Percentiles rank a stretch among this genome's conserved stretches.
phyloP scores from a whole-genome alignment of 2,797 vertebrate genomes.

The Etheostoma nigrum region DNA sequence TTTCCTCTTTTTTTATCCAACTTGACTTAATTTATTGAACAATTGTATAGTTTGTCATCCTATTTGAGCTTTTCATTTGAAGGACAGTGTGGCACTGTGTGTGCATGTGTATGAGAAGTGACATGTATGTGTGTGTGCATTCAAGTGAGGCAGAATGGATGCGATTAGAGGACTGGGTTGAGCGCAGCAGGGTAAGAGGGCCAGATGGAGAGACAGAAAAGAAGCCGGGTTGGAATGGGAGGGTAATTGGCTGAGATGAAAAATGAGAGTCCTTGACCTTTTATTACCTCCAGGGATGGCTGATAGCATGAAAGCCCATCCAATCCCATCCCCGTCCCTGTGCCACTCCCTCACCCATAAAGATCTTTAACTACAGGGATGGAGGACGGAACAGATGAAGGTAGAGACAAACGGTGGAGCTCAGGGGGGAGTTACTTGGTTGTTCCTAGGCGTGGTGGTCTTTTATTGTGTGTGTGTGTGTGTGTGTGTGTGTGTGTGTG shows the following conservation, averaged over 20 bases:
- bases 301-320: slow-evolving; percentile 77
- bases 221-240: slow-evolving; percentile 50
- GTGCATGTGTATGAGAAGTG: not conserved
- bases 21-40: slow-evolving; percentile 64
- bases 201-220: slow-evolving; percentile 48
- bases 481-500: slow-evolving; percentile 41
- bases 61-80: slow-evolving; percentile 52
- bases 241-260: slow-evolving; percentile 83
- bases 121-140: slow-evolving; percentile 9
- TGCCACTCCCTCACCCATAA: slow-evolving; percentile 76
- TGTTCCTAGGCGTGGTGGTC: slow-evolving; percentile 69
- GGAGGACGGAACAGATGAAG: slow-evolving; percentile 62
- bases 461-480: slow-evolving; percentile 54
- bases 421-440: slow-evolving; percentile 53
- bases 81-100: slow-evolving; percentile 40
- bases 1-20: slow-evolving; percentile 46
- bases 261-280: slow-evolving; percentile 87
- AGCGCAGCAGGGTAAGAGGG: slow-evolving; percentile 56
- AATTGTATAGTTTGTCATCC: slow-evolving; percentile 57
- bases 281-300: slow-evolving; percentile 77
- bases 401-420: slow-evolving; percentile 56
- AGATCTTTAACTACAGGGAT: slow-evolving; percentile 81
- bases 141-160: slow-evolving; percentile 47
- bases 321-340: slow-evolving; percentile 55
- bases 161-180: slow-evolving; percentile 63